Conservation (phyloP, 2,888 invertebrate genomes). For the Dolichopus griseipennis region DNA sequence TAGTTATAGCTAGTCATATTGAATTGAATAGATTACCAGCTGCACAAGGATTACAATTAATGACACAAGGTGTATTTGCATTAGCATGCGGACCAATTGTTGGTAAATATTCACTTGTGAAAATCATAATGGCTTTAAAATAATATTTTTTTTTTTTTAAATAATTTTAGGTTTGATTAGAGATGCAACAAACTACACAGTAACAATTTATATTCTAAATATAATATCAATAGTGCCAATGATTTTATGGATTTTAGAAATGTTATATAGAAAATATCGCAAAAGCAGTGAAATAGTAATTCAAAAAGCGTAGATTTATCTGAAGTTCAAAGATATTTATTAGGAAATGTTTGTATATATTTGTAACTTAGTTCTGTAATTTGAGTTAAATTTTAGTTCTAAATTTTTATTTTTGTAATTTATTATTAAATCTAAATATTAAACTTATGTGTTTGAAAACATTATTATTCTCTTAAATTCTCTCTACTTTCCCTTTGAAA, state of each 20-base stretch:
- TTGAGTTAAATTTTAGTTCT: no score
- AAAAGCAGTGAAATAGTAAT: neutral
- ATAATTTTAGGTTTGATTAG: constrained; percentile 53
- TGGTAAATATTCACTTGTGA: constrained; percentile 43
- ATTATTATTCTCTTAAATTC: no score
- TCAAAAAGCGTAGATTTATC: neutral
- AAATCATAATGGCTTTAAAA: neutral
- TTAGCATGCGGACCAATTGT: constrained; percentile 56
- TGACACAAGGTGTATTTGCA: constrained; percentile 57
- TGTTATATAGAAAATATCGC: constrained; percentile 15
- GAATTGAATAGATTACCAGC: constrained; percentile 60
- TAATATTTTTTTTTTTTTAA: constrained; percentile 7
- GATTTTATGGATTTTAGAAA: constrained; percentile 54
- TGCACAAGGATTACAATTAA: constrained; percentile 59
- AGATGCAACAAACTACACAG: constrained; percentile 51
- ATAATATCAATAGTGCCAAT: constrained; percentile 55
- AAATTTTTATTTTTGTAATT: no score
- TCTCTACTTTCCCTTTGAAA: no score
- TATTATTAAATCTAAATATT: no score
- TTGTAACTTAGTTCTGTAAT: no score
- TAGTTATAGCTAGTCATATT: constrained; percentile 64
- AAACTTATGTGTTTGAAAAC: no score
- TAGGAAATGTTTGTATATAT: no score
- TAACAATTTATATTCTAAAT: constrained; percentile 58
- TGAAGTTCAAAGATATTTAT: no score